A percentile compares a stretch with the other conserved stretches of the same genome.
These are phyloP conservation scores for Alloplasta piceator DNA, from an alignment of 2,888 invertebrate species.

Conservation along the genomic window DNA sequence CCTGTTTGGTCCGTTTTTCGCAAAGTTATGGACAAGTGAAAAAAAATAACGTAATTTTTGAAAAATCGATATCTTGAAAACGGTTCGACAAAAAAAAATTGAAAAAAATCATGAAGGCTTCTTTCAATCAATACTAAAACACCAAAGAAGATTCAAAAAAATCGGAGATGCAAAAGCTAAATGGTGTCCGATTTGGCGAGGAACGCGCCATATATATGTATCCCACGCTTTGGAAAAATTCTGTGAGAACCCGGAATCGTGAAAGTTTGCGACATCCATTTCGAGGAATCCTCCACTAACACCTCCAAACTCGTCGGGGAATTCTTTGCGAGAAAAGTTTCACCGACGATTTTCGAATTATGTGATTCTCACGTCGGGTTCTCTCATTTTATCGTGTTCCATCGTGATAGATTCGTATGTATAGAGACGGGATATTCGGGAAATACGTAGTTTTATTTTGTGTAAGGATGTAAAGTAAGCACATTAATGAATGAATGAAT, in stretches of 20 bases:
- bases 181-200: too few relatives aligned
- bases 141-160: too few relatives aligned
- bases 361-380: slow-evolving; percentile 47
- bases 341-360: slow-evolving; percentile 50
- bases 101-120: too few relatives aligned
- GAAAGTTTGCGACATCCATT: slow-evolving; percentile 44
- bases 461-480: too few relatives aligned
- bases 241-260: slow-evolving; percentile 27
- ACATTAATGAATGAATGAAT: too few relatives aligned
- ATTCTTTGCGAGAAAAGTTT: slow-evolving; percentile 33
- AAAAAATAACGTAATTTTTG: too few relatives aligned
- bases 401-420: slow-evolving; percentile 14
- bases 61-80: too few relatives aligned
- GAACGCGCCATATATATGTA: background rate
- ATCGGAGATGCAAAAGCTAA: too few relatives aligned
- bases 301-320: slow-evolving; percentile 25
- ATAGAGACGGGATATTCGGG: background rate
- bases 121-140: too few relatives aligned
- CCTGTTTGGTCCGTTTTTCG: too few relatives aligned
- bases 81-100: too few relatives aligned
- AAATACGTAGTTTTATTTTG: background rate
- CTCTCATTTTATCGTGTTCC: slow-evolving; percentile 22
- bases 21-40: too few relatives aligned
- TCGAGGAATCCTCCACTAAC: slow-evolving; percentile 34
- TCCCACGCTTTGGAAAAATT: slow-evolving; percentile 2